Conservation (phyloP, 2,113 vertebrate genomes). For the Sinocyclocheilus rhinocerous region DNA sequence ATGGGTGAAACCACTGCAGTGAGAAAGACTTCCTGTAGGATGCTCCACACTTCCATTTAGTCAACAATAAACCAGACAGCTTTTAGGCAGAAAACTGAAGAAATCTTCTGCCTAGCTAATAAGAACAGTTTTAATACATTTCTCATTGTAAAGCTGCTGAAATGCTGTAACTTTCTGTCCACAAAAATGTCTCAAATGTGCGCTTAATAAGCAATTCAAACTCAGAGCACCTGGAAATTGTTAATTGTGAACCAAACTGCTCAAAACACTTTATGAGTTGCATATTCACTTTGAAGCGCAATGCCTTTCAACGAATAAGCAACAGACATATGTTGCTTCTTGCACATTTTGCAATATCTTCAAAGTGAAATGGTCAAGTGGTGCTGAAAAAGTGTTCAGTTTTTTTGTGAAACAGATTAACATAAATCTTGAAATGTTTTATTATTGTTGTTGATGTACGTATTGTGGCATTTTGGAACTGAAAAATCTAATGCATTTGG, state of each 20-base stretch:
- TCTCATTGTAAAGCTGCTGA: background rate
- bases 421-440: background rate
- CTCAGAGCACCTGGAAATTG: background rate
- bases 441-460: background rate
- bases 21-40: background rate
- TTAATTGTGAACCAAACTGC: background rate
- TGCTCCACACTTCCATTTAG: background rate
- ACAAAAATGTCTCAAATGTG: background rate
- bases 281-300: background rate
- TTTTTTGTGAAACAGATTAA: background rate
- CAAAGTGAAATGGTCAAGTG: background rate
- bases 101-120: background rate
- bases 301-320: background rate
- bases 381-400: background rate
- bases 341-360: background rate
- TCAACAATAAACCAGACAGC: background rate
- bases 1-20: background rate
- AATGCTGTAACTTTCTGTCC: background rate
- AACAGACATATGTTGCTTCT: background rate
- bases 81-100: background rate
- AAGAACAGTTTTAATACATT: background rate
- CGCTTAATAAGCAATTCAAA: background rate
- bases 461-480: background rate
- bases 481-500: background rate
- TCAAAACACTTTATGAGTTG: background rate